phyloP scores from a whole-genome alignment of 2,888 invertebrate genomes.

The Drosophila helvetica region DNA sequence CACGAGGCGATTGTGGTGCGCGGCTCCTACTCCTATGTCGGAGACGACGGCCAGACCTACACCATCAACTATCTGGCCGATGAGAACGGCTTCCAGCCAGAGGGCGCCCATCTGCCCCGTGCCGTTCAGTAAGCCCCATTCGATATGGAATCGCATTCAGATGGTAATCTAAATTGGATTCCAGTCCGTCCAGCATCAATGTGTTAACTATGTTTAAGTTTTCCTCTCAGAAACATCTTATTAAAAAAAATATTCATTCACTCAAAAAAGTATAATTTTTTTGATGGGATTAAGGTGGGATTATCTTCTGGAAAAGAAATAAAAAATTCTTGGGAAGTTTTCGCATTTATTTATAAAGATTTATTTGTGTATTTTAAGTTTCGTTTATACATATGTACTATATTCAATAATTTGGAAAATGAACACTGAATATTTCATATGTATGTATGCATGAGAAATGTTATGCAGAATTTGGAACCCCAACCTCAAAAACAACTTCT shows the following conservation, averaged over 20 bases:
- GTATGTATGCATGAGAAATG: too few species aligned
- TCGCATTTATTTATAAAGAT: too few species aligned
- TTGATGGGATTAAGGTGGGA: background rate
- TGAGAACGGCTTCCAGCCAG: conserved; percentile 83
- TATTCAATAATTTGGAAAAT: too few species aligned
- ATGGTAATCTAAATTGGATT: background rate
- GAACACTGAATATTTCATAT: too few species aligned
- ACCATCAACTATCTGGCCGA: conserved; percentile 83
- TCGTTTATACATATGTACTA: too few species aligned
- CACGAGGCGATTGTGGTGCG: conserved; percentile 86
- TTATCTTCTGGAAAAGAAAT: background rate
- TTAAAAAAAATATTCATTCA: conserved; percentile 19
- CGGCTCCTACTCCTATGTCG: conserved; percentile 86
- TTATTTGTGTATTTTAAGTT: too few species aligned
- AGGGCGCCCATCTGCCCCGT: conserved; percentile 83
- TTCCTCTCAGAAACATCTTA: conserved; percentile 16
- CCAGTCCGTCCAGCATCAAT: conserved; percentile 31
- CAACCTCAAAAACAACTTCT: too few species aligned
- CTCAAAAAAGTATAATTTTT: background rate
- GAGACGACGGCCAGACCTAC: conserved; percentile 87
- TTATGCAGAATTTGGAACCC: too few species aligned
- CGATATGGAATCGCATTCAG: too few species aligned
- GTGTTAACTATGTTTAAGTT: conserved; percentile 80
- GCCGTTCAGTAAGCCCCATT: conserved; percentile 57
- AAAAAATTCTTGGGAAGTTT: background rate